A percentile compares a stretch with the other conserved stretches of the same genome.
Conservation (phyloP, 2,113 vertebrate genomes). For the Toxotes jaculatrix region DNA sequence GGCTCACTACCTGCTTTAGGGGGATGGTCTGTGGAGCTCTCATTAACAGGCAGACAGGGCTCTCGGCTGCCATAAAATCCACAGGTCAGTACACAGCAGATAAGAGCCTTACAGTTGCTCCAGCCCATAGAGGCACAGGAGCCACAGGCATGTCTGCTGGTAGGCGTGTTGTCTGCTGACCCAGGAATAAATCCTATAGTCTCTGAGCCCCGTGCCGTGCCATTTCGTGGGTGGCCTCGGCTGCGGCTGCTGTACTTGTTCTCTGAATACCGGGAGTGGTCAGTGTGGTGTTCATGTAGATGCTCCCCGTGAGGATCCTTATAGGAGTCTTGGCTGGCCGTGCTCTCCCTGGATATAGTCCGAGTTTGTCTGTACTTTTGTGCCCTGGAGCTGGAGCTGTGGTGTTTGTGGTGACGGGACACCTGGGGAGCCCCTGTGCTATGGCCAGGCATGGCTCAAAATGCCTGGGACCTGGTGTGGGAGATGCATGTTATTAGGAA, state of each 20-base stretch:
- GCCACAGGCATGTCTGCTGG: conserved; percentile 81
- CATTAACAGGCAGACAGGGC: conserved; percentile 86
- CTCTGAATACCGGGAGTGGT: conserved; percentile 66
- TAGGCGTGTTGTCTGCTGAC: conserved; percentile 84
- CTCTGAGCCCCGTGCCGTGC: conserved; percentile 85
- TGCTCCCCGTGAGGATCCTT: conserved; percentile 73
- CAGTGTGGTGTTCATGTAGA: conserved; percentile 67
- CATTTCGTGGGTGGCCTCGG: conserved; percentile 81
- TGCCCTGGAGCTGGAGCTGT: conserved; percentile 71
- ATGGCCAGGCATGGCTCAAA: conserved; percentile 91
- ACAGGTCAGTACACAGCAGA: conserved; percentile 87
- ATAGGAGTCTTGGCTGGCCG: conserved; percentile 83
- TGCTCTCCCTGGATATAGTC: conserved; percentile 75
- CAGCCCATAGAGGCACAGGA: conserved; percentile 89
- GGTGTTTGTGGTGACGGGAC: conserved; percentile 71
- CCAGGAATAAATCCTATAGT: conserved; percentile 92
- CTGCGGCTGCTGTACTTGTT: conserved; percentile 78
- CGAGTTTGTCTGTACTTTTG: conserved; percentile 81
- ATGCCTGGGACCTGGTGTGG: conserved; percentile 73
- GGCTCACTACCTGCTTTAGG: conserved; percentile 75
- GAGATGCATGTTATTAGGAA: conserved; percentile 16
- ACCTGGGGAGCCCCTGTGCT: conserved; percentile 78
- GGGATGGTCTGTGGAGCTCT: conserved; percentile 88
- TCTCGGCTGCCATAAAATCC: conserved; percentile 88
- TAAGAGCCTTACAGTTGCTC: conserved; percentile 81